phyloP scores from a whole-genome alignment of 2,888 invertebrate genomes.

The Apoderus coryli region DNA sequence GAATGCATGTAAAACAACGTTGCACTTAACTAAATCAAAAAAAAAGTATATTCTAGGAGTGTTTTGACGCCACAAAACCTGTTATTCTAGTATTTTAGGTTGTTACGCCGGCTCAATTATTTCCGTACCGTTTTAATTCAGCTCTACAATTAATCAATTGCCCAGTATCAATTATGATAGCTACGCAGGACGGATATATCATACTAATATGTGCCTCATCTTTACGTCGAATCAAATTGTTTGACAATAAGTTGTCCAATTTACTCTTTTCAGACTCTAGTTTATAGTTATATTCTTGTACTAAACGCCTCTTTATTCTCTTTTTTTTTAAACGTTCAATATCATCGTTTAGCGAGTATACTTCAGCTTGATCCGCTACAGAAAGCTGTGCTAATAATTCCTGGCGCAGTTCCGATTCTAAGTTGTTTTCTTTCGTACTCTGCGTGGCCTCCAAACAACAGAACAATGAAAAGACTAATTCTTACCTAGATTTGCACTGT shows the following conservation, averaged over 20 bases:
- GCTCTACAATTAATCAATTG: too few species aligned
- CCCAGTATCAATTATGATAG: too few species aligned
- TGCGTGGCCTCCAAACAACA: slow-evolving; percentile 92
- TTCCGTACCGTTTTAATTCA: too few species aligned
- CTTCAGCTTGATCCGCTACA: slow-evolving; percentile 81
- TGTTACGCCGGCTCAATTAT: too few species aligned
- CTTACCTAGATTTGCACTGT: slow-evolving; percentile 77
- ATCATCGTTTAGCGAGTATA: slow-evolving; percentile 89
- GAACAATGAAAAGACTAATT: too few species aligned
- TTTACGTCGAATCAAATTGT: slow-evolving; percentile 71
- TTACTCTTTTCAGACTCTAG: slow-evolving; percentile 95
- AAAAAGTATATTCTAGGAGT: too few species aligned
- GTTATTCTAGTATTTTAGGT: too few species aligned
- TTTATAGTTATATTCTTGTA: slow-evolving; percentile 85
- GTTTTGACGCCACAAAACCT: too few species aligned
- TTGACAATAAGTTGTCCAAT: slow-evolving; percentile 87
- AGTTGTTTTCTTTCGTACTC: slow-evolving; percentile 81
- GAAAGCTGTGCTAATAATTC: slow-evolving; percentile 87
- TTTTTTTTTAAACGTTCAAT: slow-evolving; percentile 81
- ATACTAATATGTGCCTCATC: too few species aligned
- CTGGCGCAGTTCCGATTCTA: slow-evolving; percentile 88
- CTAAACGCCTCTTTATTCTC: slow-evolving; percentile 92
- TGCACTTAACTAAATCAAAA: too few species aligned
- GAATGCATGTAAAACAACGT: too few species aligned
- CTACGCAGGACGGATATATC: too few species aligned